A percentile compares a stretch with the other conserved stretches of the same genome.
phyloP scores from a whole-genome alignment of 1,140 invertebrate genomes.

The Nylanderia fulva region DNA sequence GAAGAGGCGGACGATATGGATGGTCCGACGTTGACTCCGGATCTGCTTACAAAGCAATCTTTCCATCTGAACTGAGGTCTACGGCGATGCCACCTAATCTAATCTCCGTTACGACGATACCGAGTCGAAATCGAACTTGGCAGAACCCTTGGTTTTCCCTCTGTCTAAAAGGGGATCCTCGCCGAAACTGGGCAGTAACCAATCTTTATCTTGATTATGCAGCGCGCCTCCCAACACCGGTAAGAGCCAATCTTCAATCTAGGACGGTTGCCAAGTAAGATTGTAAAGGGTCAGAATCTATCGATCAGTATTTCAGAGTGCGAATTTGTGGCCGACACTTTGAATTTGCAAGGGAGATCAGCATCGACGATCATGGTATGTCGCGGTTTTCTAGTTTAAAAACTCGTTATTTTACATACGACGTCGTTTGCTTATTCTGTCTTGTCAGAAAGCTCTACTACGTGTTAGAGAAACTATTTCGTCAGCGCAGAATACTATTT shows the following conservation, averaged over 20 bases:
- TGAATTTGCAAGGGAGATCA: conserved; percentile 70
- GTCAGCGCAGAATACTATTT: neutral
- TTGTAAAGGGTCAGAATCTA: conserved; percentile 74
- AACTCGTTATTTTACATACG: neutral
- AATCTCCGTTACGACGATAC: conserved; percentile 79
- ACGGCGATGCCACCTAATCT: conserved; percentile 78
- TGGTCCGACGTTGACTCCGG: conserved; percentile 62
- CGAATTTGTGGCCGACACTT: conserved; percentile 52
- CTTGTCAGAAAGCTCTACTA: neutral
- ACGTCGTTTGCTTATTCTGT: neutral
- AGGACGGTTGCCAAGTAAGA: conserved; percentile 77
- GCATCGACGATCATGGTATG: neutral
- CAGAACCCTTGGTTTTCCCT: conserved; percentile 68
- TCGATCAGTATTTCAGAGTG: conserved; percentile 68
- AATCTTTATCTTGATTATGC: conserved; percentile 82
- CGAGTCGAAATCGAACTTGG: conserved; percentile 80
- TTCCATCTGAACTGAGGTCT: conserved; percentile 72
- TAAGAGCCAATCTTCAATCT: conserved; percentile 69
- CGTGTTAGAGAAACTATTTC: neutral
- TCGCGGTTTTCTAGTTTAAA: neutral
- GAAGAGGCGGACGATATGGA: conserved; percentile 54
- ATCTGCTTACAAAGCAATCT: conserved; percentile 83
- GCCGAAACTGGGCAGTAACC: conserved; percentile 68
- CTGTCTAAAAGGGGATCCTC: conserved; percentile 48
- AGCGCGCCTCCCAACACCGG: conserved; percentile 74